Evolutionary conservation across 2,113 vertebrate species (phyloP).

Genomic region (Phrynocephalus versicolor): DNA sequence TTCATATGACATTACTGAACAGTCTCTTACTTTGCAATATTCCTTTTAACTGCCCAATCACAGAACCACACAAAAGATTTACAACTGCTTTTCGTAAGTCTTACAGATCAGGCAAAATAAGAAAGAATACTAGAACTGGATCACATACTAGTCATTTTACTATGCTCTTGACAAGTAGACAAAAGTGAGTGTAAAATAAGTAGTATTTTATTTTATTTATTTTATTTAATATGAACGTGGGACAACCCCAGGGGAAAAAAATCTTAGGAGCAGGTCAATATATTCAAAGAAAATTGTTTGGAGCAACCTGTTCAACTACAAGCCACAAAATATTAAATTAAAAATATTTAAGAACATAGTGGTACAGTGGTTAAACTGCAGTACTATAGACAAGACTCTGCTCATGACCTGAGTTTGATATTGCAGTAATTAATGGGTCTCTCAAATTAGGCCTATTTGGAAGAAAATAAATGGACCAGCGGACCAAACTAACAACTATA

Average conservation of each 20-base stretch:
- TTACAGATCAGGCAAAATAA: conserved; percentile 42
- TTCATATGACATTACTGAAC: conserved; percentile 70
- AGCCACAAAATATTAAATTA: background rate
- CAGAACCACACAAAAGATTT: conserved; percentile 62
- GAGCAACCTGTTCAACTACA: too few species aligned
- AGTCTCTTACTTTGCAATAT: conserved; percentile 58
- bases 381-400: too few species aligned
- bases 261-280: background rate
- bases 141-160: background rate
- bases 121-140: conserved; percentile 13
- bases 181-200: background rate
- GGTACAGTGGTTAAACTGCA: too few species aligned
- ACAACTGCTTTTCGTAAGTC: conserved; percentile 44
- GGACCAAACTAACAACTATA: too few species aligned
- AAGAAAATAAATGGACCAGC: too few species aligned
- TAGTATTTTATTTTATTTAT: background rate
- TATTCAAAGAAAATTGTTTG: background rate
- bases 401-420: too few species aligned
- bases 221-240: background rate
- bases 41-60: conserved; percentile 54
- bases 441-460: too few species aligned
- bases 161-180: conserved; percentile 17
- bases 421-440: too few species aligned
- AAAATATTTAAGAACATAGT: background rate
- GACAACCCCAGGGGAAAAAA: background rate